A percentile compares a stretch with the other conserved stretches of the same genome.
phyloP scores from a whole-genome alignment of 2,888 invertebrate genomes.

The Eupithecia vulgata region DNA sequence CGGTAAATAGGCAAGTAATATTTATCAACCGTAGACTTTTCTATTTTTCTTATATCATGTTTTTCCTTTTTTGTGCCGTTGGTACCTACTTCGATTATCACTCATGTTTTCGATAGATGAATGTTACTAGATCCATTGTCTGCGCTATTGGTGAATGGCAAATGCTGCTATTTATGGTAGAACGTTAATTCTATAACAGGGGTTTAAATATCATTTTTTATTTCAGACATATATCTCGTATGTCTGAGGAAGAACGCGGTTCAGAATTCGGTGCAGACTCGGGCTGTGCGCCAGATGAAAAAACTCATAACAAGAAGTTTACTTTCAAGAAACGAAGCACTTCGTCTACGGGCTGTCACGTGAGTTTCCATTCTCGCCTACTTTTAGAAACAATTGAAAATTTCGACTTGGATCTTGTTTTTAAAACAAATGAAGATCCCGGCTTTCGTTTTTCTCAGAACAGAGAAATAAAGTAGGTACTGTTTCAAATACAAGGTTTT shows the following conservation, averaged over 20 bases:
- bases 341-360: slow-evolving; percentile 91
- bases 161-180: slow-evolving; percentile 10
- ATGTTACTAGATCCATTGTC: slow-evolving; percentile 14
- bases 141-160: slow-evolving; percentile 13
- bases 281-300: slow-evolving; percentile 89
- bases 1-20: slow-evolving; percentile 37
- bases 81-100: background rate
- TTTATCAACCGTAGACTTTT: slow-evolving; percentile 21
- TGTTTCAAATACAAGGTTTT: background rate
- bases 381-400: background rate
- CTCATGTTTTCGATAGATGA: slow-evolving; percentile 14
- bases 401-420: background rate
- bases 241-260: slow-evolving; percentile 86
- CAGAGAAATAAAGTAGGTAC: background rate
- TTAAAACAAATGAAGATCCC: background rate
- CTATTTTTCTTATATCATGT: slow-evolving; percentile 13
- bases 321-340: slow-evolving; percentile 95
- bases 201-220: background rate
- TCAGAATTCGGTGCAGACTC: slow-evolving; percentile 85
- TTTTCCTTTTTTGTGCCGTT: slow-evolving; percentile 19
- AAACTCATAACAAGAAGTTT: slow-evolving; percentile 89
- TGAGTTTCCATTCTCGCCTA: slow-evolving; percentile 45
- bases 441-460: background rate
- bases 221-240: slow-evolving; percentile 88
- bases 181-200: background rate